phyloP scores from a whole-genome alignment of 1,140 invertebrate species.

The Drosophila watanabei region DNA sequence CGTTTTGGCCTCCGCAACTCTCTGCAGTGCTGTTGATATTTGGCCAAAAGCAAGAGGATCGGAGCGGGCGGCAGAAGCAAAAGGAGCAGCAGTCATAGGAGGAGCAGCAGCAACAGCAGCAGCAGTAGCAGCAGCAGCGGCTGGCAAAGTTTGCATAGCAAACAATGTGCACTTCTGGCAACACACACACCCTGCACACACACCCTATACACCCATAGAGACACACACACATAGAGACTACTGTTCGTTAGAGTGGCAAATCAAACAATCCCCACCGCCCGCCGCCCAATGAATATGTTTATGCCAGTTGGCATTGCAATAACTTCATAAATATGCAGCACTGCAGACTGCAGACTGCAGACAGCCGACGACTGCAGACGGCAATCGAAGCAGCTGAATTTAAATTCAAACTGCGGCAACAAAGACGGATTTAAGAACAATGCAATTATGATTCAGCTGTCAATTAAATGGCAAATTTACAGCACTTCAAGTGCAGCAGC shows the following conservation, averaged over 20 bases:
- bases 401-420: conserved; percentile 42
- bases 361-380: neutral
- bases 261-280: conserved; percentile 33
- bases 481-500: conserved; percentile 39
- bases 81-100: conserved; percentile 15
- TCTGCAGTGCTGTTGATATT: conserved; percentile 51
- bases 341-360: conserved; percentile 1
- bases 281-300: conserved; percentile 49
- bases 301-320: conserved; percentile 58
- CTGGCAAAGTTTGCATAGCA: conserved; percentile 58
- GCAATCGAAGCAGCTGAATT: conserved; percentile 42
- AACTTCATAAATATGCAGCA: conserved; percentile 58
- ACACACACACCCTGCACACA: conserved; percentile 13
- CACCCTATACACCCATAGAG: neutral
- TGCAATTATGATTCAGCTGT: conserved; percentile 56
- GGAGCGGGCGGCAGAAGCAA: neutral
- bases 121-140: conserved; percentile 26
- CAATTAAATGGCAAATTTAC: conserved; percentile 63
- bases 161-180: conserved; percentile 60
- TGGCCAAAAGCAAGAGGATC: conserved; percentile 39
- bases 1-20: neutral
- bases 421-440: conserved; percentile 42
- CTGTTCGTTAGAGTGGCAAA: conserved; percentile 55
- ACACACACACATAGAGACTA: conserved; percentile 7
- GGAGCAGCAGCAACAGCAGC: conserved; percentile 24